Evolutionary conservation across 2,888 invertebrate genomes (phyloP), one percentile per base, ranked within the genome.

Genomic region (Gonocerus acuteangulatus): DNA sequence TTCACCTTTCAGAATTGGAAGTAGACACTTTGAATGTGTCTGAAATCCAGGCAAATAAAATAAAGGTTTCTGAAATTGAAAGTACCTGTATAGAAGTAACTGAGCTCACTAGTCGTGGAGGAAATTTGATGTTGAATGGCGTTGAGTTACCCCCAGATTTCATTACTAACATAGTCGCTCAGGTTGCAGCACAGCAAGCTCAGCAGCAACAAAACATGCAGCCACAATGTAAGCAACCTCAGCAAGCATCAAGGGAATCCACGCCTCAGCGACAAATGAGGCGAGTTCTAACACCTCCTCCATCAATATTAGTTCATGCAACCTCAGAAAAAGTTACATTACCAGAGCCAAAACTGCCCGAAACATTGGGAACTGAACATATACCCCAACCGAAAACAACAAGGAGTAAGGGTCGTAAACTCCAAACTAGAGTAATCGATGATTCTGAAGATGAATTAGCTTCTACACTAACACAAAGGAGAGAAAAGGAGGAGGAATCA

Each of bases 31-130:
- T 91, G 18, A 86, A 83, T 66, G 89, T 90, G 0, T 84, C 85
- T 61, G 87, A 88, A 69, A 74, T 90, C 44, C 84, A 88, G 72
- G 89, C 90, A 0, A 84, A 83, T 60, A 87, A 86, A 72, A 86
- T 90, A 64, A 78, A 85, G 52, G 89, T 89, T 0, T 88, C 89
- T 0, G 88, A 89, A 72, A 82, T 90, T 63, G 89, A 89, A 70
- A 86, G 88, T 4, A 79, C 82, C 68, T 82, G 84, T 34, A 78
- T 90, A 66, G 83, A 82, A 65, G 82, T 87, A 0, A 80, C 84
- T 52, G 88, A 89, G 70, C 75, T 89, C 63, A 82, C 82, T 68
- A 84, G 86, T 4, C 83, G 82, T 71, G 81, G 82, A 0, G 85
- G 85, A 0, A 82, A 83, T 67, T 76, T 86, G 65, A 80, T 81